Percentiles rank a stretch among this genome's conserved stretches.
Conservation (phyloP, 2,888 invertebrate genomes). For the Sicus ferrugineus region DNA sequence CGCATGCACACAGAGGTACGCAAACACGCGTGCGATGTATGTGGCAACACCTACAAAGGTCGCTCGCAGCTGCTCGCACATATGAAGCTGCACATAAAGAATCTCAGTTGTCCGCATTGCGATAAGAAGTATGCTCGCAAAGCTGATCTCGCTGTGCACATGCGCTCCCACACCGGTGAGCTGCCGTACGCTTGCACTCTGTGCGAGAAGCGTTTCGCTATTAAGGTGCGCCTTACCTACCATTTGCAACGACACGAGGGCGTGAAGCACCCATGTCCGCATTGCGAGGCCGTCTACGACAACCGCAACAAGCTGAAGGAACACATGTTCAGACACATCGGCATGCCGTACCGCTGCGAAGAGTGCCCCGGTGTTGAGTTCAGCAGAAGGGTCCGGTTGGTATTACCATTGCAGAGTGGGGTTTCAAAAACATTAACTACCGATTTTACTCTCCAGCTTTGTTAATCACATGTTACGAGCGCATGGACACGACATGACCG, state of each 20-base stretch:
- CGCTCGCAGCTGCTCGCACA: slow-evolving; percentile 45
- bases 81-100: slow-evolving; percentile 43
- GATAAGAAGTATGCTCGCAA: slow-evolving; percentile 45
- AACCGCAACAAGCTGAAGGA: slow-evolving; percentile 45
- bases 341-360: slow-evolving; percentile 48
- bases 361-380: slow-evolving; percentile 43
- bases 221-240: slow-evolving; percentile 49
- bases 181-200: slow-evolving; percentile 47
- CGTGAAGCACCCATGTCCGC: slow-evolving; percentile 43
- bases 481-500: slow-evolving; percentile 39
- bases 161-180: slow-evolving; percentile 48
- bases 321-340: slow-evolving; percentile 49
- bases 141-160: slow-evolving; percentile 47
- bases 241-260: slow-evolving; percentile 49
- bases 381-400: slow-evolving; percentile 42
- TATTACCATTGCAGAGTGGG: not conserved
- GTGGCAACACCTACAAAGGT: slow-evolving; percentile 45
- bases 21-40: slow-evolving; percentile 37
- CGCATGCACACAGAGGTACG: slow-evolving; percentile 35
- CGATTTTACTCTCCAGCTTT: slow-evolving; percentile 38
- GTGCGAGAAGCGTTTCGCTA: slow-evolving; percentile 46
- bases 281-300: slow-evolving; percentile 44
- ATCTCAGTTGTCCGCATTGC: slow-evolving; percentile 44
- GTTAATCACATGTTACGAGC: slow-evolving; percentile 42
- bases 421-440: not conserved